Evolutionary conservation across 2,113 vertebrate genomes (phyloP), one percentile per base, ranked within the genome.

Genomic region (Oncorhynchus nerka): DNA sequence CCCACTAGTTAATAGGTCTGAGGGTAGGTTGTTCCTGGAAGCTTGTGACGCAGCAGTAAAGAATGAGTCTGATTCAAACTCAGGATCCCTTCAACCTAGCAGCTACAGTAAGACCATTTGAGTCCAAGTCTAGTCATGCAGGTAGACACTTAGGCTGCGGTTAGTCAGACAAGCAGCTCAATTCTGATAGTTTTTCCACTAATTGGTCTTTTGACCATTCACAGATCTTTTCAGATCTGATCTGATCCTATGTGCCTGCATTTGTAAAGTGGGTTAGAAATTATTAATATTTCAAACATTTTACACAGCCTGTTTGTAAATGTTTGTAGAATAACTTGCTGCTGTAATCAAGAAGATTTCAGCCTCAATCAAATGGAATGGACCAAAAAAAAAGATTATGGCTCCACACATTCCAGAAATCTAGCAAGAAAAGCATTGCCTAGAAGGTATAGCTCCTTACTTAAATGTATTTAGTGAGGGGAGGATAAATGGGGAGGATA

Each of bases 21-120:
- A 69, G 39, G 15, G 51, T 34, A 70, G 26, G 51, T 19, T 70
- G 3, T 92, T 92, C 83, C 92, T 90, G 89, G 89, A 89, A 92
- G 85, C 11, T 75, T 30, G 57, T 92, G 91, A 94, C 81, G 75
- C 81, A 84, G 89, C 80, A 81, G 75, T 80, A 76, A 88, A 88
- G 87, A 89, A 93, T 87, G 82, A 77, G 73, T 78, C 39, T 45
- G 39, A 45, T 45, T 45, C 34, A 16, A 76, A 88, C 77, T 92
- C 39, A 9, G 39, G 8, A 45, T 45, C 7, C 39, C 39, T 45
- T 45, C 39, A 45, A 45, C 2, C 39, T 9, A 45, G 39, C 8
- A 91, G 80, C 89, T 84, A 90, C 81, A 45, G 83, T 32, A 51
- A 22, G 67, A 34, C 24, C 16, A 55, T 61, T 19, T 69, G 30